Evolutionary conservation across 2,888 invertebrate species (phyloP), one percentile per base, ranked within the genome.

Genomic region (Hirtodrosophila duncani): DNA sequence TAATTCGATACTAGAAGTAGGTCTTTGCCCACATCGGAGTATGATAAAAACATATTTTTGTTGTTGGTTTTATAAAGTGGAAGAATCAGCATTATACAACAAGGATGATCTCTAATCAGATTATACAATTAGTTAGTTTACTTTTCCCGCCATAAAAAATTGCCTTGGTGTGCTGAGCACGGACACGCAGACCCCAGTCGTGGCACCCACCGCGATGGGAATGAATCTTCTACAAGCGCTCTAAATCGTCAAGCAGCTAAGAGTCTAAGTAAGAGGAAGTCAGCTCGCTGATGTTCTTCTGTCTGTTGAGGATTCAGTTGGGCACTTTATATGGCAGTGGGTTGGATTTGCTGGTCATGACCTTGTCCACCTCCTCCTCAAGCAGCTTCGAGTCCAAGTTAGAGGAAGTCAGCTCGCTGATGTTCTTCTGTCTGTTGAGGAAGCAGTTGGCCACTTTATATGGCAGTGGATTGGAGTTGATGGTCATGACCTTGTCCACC

Each of bases 401-500:
- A 74, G 92, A 93, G 90, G 93, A 97, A 90, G 99, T 99, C 81
- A 99, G 99, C 88, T 99, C 99, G 85, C 99, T 96, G 87, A 98
- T 94, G 88, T 99, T 99, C 88, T 98, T 99, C 87, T 99, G 99
- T 89, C 99, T 97, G 88, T 99, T 99, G 61, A 99, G 91, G 89
- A 99, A 99, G 99, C 99, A 99, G 87, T 98, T 97, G 2, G 99
- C 99, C 83, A 99, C 99, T 90, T 99, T 99, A 90, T 99, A 99
- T 85, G 98, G 98, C 62, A 98, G 91, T 38, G 99, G 99, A 86
- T 99, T 98, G 9, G 94, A 91, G 94, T 99, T 98, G 83, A 99
- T 97, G n/a, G 98, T 99, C 34, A 98, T 91, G 80, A 99, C 94
- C 88, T 98, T 98, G 84, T 99, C 99, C 57, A 97, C 95, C 91